phyloP scores from a whole-genome alignment of 2,113 vertebrate species.

The Vulpes lagopus region DNA sequence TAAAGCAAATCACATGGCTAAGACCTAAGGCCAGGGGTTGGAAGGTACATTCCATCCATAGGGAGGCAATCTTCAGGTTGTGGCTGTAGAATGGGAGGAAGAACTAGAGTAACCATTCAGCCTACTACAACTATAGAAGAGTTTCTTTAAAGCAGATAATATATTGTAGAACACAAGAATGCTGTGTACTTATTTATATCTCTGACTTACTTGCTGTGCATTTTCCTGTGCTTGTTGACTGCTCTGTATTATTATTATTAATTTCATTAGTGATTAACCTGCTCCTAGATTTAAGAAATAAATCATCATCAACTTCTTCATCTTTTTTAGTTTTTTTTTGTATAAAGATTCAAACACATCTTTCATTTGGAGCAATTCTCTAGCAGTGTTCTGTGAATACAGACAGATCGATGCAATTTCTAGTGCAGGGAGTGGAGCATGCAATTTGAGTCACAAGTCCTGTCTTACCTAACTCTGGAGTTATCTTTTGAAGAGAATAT shows the following conservation, averaged over 20 bases:
- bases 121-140: background rate
- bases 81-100: background rate
- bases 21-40: background rate
- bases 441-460: constrained; percentile 12
- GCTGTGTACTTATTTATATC: background rate
- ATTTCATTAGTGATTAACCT: background rate
- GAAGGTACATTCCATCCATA: background rate
- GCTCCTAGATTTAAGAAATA: constrained; percentile 37
- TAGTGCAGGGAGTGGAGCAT: background rate
- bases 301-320: background rate
- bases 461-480: background rate
- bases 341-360: constrained; percentile 13
- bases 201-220: background rate
- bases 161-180: background rate
- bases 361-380: background rate
- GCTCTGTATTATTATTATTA: background rate
- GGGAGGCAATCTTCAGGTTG: background rate
- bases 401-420: background rate
- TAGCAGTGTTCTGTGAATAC: background rate
- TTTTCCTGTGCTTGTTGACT: background rate
- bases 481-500: constrained; percentile 18
- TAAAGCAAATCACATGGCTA: background rate
- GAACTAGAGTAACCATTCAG: background rate
- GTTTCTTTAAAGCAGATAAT: constrained; percentile 23
- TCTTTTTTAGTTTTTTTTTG: background rate